These are phyloP conservation scores for Mirza zaza DNA, from an alignment of 2,113 vertebrate genomes.

Conservation along the genomic window DNA sequence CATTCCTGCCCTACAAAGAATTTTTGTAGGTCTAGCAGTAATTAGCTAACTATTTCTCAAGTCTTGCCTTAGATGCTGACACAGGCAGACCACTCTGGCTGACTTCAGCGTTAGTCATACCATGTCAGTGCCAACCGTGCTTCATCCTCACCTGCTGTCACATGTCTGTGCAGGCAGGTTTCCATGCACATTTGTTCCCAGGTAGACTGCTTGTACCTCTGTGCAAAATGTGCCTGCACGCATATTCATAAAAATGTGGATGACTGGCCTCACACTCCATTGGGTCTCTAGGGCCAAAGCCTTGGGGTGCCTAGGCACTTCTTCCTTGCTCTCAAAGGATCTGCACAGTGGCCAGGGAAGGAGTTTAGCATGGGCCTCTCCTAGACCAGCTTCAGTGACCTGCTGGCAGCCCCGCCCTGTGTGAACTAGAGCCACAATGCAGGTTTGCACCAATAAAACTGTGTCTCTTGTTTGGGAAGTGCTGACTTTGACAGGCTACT, in stretches of 20 bases:
- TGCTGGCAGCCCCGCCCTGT: background rate
- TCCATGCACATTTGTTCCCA: background rate
- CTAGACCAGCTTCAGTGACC: background rate
- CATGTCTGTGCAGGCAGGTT: background rate
- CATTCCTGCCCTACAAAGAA: conserved; percentile 48
- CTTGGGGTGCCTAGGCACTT: background rate
- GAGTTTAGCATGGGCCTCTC: background rate
- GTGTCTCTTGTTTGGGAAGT: background rate
- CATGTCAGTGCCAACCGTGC: background rate
- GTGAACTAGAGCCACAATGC: background rate
- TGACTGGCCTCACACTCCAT: background rate
- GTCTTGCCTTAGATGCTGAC: conserved; percentile 38
- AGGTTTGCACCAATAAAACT: background rate
- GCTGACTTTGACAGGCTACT: background rate
- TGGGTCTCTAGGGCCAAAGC: background rate
- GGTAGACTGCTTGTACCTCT: background rate
- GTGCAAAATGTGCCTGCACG: background rate
- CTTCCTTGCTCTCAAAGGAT: background rate
- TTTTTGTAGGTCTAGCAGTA: conserved; percentile 46
- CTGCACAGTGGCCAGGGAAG: background rate
- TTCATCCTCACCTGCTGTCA: background rate
- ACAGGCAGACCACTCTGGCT: background rate
- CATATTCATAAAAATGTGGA: background rate
- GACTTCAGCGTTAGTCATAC: background rate
- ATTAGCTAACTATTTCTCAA: conserved; percentile 52